These are phyloP conservation scores for Platerodrilus igneus DNA, from an alignment of 2,888 invertebrate species.

Conservation along the genomic window DNA sequence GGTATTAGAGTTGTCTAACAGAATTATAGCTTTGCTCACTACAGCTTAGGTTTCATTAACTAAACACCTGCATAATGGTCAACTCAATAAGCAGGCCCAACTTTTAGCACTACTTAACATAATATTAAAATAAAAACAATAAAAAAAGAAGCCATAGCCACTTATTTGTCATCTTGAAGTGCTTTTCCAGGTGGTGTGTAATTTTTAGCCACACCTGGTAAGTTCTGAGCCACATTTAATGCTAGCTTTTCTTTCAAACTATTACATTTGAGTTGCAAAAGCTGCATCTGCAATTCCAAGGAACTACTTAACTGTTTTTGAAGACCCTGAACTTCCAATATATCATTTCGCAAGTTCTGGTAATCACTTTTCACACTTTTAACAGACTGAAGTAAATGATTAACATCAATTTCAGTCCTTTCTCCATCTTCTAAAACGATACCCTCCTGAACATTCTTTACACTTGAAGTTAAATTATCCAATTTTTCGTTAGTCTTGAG, in stretches of 20 bases:
- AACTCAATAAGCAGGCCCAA: too few relatives aligned
- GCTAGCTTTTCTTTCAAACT: constrained; percentile 66
- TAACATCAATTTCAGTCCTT: constrained; percentile 59
- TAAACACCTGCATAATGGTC: too few relatives aligned
- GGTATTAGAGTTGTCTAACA: too few relatives aligned
- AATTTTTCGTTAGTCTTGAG: constrained; percentile 69
- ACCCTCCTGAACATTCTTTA: constrained; percentile 66
- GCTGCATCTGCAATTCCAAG: constrained; percentile 65
- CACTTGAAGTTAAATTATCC: constrained; percentile 68
- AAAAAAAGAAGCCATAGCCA: constrained; percentile 9
- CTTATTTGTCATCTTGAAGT: constrained; percentile 18
- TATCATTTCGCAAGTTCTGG: constrained; percentile 71
- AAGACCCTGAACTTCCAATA: constrained; percentile 73
- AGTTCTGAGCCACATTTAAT: constrained; percentile 36
- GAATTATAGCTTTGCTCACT: too few relatives aligned
- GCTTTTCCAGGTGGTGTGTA: constrained; percentile 17
- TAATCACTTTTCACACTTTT: constrained; percentile 76
- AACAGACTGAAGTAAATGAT: constrained; percentile 70
- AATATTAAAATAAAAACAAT: constrained; percentile 9
- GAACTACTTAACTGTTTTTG: constrained; percentile 73
- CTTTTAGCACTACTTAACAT: too few relatives aligned
- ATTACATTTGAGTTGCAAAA: constrained; percentile 72
- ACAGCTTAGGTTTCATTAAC: too few relatives aligned
- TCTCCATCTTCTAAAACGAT: constrained; percentile 45
- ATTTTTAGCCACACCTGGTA: constrained; percentile 16